A percentile compares a stretch with the other conserved stretches of the same genome.
Conservation (phyloP, 2,888 invertebrate genomes). For the Seira ritae region DNA sequence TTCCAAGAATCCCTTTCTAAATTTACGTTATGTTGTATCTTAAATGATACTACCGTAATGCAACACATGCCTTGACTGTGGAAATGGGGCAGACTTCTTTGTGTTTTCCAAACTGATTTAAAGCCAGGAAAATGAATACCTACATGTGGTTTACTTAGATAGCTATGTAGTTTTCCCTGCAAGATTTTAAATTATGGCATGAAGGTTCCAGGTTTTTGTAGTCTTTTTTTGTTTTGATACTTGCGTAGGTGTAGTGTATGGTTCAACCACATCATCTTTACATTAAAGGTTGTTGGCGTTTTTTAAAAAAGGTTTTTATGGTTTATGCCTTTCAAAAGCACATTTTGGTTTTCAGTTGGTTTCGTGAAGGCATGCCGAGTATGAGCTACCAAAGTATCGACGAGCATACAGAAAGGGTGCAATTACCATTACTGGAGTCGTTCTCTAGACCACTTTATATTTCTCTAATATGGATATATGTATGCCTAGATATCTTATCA, state of each 20-base stretch:
- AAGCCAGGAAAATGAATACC: neutral
- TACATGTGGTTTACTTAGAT: neutral
- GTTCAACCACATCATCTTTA: neutral
- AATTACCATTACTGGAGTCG: conserved; percentile 4
- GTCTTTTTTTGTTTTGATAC: conserved; percentile 54
- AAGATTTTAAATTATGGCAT: conserved; percentile 67
- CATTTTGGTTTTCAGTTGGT: conserved; percentile 39
- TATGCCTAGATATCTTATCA: neutral
- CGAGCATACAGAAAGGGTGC: neutral
- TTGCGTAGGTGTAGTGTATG: conserved; percentile 5
- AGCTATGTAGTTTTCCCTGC: conserved; percentile 17
- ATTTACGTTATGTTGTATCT: conserved; percentile 61
- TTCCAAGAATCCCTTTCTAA: conserved; percentile 41
- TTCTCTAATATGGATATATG: neutral
- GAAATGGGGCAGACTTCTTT: conserved; percentile 48
- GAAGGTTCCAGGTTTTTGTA: conserved; percentile 51
- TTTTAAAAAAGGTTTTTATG: neutral
- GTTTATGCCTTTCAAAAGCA: conserved; percentile 21
- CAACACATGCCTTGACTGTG: conserved; percentile 51
- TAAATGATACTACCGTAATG: conserved; percentile 39
- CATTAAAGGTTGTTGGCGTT: neutral
- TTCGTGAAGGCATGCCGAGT: neutral
- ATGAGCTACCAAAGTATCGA: neutral
- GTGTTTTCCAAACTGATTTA: conserved; percentile 1
- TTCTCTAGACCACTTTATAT: neutral